Base-by-base conservation (phyloP, 2,888 invertebrate genomes). In the Carabus problematicus region DNA sequence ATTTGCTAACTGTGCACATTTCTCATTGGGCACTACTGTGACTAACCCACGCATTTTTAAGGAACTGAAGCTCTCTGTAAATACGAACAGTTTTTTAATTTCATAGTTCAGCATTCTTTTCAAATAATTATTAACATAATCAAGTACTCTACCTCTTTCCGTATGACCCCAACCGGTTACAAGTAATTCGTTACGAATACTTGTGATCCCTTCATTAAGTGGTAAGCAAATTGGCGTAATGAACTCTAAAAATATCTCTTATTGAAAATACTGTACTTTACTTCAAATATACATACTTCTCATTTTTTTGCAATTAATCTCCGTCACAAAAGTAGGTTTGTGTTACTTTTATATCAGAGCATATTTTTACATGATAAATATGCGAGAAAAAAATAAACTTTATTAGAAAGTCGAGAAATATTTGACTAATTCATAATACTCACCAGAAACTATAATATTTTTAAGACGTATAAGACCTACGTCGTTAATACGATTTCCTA, bases 11-110 rank as follows among this genome's bases (percentile, higher is more conserved):
- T 75, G 76, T 0, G 78, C 75, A 74, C 89, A 89, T 8, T 85
- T 81, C 0, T 80, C 75, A 60, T 83, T 84, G 58, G 83, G 78
- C 49, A 84, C 86, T 19, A 87, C 78, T 0, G 89, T 88, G 11
- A 89, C 81, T 75, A 89, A 88, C 54, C 87, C 78, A 73, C 89
- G 89, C 1, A 88, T 82, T 2, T 85, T 84, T 72, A 88, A 88
- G 73, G 79, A 81, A 45, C 75, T 78, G 70, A 42, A 43, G n/a
- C 39, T 16, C 9, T 14, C 56, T 39, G 29, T 55, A 64, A 47
- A 62, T 41, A 14, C 7, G 14, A 41, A 14, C 7, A 40, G n/a
- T n/a, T n/a, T n/a, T n/a, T n/a, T n/a, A n/a, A n/a, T n/a, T n/a
- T n/a, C n/a, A n/a, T n/a, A 58, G 41, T 58, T 8, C 6, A 19